phyloP scores from a whole-genome alignment of 2,113 vertebrate species.

The Taurulus bubalis region DNA sequence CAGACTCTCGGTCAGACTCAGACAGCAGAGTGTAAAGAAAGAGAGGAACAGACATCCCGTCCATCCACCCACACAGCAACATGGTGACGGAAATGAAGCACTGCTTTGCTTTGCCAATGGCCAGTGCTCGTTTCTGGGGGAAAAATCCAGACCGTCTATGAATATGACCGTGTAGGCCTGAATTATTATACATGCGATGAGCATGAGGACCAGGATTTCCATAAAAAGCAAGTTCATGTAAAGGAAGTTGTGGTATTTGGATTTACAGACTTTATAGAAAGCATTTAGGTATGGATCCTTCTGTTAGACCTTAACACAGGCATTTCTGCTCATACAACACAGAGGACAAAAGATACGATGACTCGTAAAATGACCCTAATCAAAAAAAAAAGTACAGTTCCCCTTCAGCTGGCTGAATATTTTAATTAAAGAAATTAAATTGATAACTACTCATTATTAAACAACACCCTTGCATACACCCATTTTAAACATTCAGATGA shows the following conservation, averaged over 20 bases:
- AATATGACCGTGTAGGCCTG: not conserved
- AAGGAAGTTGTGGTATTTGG: not conserved
- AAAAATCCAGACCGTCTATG: constrained; percentile 4
- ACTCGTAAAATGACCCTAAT: no score
- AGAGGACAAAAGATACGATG: no score
- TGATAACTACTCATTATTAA: not conserved
- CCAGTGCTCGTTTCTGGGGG: constrained; percentile 37
- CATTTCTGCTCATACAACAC: no score
- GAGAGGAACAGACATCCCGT: constrained; percentile 41
- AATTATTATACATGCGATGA: constrained; percentile 3
- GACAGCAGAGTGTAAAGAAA: constrained; percentile 47
- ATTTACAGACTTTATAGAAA: not conserved
- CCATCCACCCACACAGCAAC: constrained; percentile 32
- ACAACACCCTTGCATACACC: constrained; percentile 1
- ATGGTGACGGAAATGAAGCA: constrained; percentile 39
- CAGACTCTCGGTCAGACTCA: constrained; percentile 56
- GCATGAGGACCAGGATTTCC: not conserved
- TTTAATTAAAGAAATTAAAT: not conserved
- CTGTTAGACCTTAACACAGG: not conserved
- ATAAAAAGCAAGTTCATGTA: not conserved
- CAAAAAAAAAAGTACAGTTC: no score
- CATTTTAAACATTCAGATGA: constrained; percentile 14
- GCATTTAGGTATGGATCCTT: not conserved
- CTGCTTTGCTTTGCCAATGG: constrained; percentile 39
- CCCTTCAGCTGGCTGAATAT: no score